These are phyloP conservation scores for Sinotaia quadrata DNA, from an alignment of 2,888 invertebrate genomes.

Conservation along the genomic window DNA sequence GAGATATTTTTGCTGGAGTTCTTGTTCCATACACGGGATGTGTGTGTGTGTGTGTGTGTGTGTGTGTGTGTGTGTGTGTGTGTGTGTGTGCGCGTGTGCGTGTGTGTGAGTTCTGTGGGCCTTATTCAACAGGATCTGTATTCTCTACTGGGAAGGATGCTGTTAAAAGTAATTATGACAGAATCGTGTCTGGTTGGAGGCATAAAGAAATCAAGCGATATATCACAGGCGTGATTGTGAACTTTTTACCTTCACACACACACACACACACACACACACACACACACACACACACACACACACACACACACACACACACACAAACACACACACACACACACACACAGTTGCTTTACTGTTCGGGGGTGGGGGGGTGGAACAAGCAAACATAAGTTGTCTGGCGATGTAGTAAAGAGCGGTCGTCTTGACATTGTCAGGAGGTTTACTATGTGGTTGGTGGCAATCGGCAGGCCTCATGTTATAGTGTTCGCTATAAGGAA, in stretches of 20 bases:
- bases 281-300: background rate
- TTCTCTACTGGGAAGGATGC: background rate
- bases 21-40: too few relatives aligned
- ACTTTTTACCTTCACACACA: background rate
- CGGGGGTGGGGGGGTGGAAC: background rate
- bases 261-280: background rate
- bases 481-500: too few relatives aligned
- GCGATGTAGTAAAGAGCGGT: too few relatives aligned
- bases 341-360: background rate
- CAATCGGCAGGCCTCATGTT: too few relatives aligned
- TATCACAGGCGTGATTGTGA: background rate
- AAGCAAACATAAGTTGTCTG: too few relatives aligned
- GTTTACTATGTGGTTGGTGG: too few relatives aligned
- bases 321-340: background rate
- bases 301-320: background rate
- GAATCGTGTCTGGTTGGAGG: background rate
- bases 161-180: too few relatives aligned
- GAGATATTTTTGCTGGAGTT: too few relatives aligned
- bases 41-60: background rate
- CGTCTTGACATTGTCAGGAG: too few relatives aligned
- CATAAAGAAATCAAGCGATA: too few relatives aligned
- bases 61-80: background rate
- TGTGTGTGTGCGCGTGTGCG: background rate
- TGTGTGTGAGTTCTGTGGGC: background rate
- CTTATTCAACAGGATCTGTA: background rate